Conservation (phyloP, 2,888 invertebrate genomes). For the Siphonodentalium dalli region DNA sequence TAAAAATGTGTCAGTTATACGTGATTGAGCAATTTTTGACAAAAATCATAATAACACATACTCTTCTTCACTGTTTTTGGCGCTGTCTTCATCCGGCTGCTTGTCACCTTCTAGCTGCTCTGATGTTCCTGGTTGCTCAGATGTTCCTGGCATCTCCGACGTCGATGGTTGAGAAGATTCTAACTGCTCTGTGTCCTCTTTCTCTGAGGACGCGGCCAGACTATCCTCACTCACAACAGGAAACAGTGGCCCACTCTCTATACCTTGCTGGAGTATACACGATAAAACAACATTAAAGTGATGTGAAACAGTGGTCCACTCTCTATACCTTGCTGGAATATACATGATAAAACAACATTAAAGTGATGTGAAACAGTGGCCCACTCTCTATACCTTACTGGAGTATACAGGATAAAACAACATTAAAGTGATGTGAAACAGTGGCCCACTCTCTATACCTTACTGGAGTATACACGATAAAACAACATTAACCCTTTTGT, state of each 20-base stretch:
- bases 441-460: constrained; percentile 61
- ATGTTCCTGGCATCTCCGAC: background rate
- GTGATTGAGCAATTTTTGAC: too few relatives aligned
- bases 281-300: too few relatives aligned
- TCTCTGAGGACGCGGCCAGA: constrained; percentile 18
- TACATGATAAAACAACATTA: too few relatives aligned
- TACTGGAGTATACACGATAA: too few relatives aligned
- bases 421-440: too few relatives aligned
- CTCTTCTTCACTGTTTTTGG: background rate
- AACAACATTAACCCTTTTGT: too few relatives aligned
- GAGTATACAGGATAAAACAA: too few relatives aligned
- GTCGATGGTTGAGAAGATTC: background rate
- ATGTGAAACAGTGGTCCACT: constrained; percentile 64
- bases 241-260: constrained; percentile 62
- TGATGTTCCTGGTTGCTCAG: background rate
- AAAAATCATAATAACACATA: background rate
- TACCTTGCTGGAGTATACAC: constrained; percentile 63
- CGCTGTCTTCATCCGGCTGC: background rate
- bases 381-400: constrained; percentile 63
- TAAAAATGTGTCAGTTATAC: too few relatives aligned
- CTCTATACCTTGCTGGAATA: constrained; percentile 63
- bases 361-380: constrained; percentile 65
- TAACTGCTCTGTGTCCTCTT: background rate
- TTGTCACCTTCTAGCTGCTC: background rate
- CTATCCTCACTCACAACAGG: constrained; percentile 47